phyloP scores from a whole-genome alignment of 2,888 invertebrate species.

The Troides helena region DNA sequence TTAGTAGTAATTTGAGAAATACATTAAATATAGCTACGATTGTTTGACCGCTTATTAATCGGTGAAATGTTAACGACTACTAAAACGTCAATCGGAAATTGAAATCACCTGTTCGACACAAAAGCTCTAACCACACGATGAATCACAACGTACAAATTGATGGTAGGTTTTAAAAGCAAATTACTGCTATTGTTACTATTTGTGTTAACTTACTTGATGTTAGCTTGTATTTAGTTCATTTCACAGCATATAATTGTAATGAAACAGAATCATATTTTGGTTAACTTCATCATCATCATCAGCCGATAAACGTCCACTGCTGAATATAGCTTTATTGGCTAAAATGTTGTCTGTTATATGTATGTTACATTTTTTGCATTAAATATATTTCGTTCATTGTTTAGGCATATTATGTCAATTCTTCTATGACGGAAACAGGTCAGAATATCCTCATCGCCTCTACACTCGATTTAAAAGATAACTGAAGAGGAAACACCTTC shows the following conservation, averaged over 20 bases:
- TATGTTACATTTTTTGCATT: too few species aligned
- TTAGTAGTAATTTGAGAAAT: not conserved
- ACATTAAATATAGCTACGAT: not conserved
- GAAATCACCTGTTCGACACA: not conserved
- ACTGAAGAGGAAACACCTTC: too few species aligned
- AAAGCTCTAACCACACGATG: not conserved
- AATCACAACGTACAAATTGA: not conserved
- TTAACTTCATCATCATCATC: not conserved
- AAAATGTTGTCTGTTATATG: too few species aligned
- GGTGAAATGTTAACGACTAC: not conserved
- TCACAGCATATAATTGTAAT: not conserved
- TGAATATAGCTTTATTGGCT: not conserved
- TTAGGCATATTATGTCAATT: too few species aligned
- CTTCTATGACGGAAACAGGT: too few species aligned
- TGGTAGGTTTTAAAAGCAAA: conserved; percentile 2
- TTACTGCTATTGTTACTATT: not conserved
- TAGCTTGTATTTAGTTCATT: not conserved
- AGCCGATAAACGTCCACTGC: too few species aligned
- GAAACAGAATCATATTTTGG: too few species aligned
- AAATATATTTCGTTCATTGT: too few species aligned
- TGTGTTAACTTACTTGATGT: not conserved
- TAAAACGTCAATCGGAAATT: conserved; percentile 3
- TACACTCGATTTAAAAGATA: too few species aligned
- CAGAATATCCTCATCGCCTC: too few species aligned
- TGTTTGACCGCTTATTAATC: conserved; percentile 1